A percentile compares a stretch with the other conserved stretches of the same genome.
Conservation (phyloP, 2,797 vertebrate species). For the Miichthys miiuy region DNA sequence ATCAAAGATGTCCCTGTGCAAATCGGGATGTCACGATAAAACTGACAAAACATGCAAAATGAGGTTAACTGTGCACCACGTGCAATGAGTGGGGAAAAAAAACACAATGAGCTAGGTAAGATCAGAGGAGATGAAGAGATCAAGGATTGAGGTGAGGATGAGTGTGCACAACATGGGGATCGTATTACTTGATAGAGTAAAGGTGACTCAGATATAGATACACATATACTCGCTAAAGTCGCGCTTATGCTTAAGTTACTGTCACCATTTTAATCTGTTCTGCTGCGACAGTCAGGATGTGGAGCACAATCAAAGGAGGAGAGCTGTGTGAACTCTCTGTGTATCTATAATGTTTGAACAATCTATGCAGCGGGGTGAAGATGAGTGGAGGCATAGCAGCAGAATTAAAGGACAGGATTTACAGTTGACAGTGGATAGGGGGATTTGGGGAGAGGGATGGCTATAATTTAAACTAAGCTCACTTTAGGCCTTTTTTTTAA, state of each 20-base stretch:
- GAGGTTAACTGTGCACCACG: conserved; percentile 20
- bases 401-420: conserved; percentile 69
- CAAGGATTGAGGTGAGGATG: conserved; percentile 22
- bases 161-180: conserved; percentile 3
- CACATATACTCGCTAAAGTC: conserved; percentile 18
- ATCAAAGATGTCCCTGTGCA: conserved; percentile 24
- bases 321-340: not conserved
- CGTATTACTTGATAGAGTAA: not conserved
- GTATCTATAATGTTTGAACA: not conserved
- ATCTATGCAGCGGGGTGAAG: conserved; percentile 21
- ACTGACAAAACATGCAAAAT: conserved; percentile 22
- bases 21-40: conserved; percentile 19
- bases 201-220: conserved; percentile 23
- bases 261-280: not conserved
- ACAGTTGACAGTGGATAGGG: conserved; percentile 70
- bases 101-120: conserved; percentile 23
- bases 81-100: conserved; percentile 16
- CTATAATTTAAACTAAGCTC: conserved; percentile 42
- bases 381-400: conserved; percentile 73
- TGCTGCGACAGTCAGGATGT: not conserved
- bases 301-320: not conserved
- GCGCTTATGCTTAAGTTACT: not conserved
- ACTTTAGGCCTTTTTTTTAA: not conserved
- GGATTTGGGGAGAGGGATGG: conserved; percentile 61
- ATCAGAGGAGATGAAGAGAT: conserved; percentile 38